These are phyloP conservation scores for Smutsia temminckii DNA, from an alignment of 2,797 vertebrate species.

Conservation along the genomic window DNA sequence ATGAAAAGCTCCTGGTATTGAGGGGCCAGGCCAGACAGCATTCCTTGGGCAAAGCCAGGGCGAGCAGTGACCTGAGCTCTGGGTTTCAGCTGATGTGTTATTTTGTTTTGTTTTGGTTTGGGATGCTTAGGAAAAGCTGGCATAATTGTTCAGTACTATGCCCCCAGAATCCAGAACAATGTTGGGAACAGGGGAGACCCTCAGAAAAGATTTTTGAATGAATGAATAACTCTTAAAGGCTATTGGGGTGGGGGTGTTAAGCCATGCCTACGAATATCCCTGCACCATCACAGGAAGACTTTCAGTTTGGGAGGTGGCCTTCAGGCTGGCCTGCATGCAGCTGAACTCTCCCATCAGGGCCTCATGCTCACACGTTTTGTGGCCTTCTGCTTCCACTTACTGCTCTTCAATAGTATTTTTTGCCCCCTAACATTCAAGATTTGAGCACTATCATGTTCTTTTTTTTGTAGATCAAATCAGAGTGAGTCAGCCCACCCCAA, in stretches of 20 bases:
- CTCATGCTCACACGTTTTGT: background rate
- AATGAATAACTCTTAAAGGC: background rate
- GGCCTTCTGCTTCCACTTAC: background rate
- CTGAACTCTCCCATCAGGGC: background rate
- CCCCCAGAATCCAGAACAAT: background rate
- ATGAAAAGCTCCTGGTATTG: conserved; percentile 39
- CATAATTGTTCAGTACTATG: background rate
- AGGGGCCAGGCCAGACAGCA: background rate
- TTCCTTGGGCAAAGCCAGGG: background rate
- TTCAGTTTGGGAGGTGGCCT: background rate
- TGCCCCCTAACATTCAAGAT: background rate
- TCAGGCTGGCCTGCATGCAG: background rate
- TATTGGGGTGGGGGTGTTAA: background rate
- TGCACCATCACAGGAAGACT: background rate
- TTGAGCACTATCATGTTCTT: background rate
- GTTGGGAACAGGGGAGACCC: background rate
- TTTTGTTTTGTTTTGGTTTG: background rate
- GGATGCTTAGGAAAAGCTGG: background rate
- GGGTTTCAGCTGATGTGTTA: background rate
- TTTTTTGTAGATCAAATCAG: background rate
- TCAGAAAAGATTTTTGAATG: background rate
- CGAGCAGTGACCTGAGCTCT: rapidly evolving
- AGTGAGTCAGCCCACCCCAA: background rate
- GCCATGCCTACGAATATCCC: background rate
- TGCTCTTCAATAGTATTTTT: background rate